Percentiles rank a stretch among this genome's conserved stretches.
phyloP scores from a whole-genome alignment of 2,888 invertebrate genomes.

The Erebia epiphron region DNA sequence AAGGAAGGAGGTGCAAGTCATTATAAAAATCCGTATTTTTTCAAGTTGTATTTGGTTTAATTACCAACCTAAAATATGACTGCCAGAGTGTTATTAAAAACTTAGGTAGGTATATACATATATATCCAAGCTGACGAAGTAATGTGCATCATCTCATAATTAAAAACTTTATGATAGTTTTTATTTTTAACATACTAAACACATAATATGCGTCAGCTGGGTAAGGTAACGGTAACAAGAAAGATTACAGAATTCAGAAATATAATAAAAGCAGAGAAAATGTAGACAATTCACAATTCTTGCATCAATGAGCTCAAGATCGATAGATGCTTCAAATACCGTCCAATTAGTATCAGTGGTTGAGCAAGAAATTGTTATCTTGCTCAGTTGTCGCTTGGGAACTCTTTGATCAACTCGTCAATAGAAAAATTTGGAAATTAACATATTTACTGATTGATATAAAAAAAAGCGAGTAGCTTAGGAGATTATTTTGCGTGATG shows the following conservation, averaged over 20 bases:
- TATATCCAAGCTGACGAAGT: too few relatives aligned
- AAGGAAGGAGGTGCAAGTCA: too few relatives aligned
- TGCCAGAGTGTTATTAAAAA: too few relatives aligned
- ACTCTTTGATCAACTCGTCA: neutral
- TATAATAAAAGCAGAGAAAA: neutral
- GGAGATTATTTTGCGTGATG: neutral
- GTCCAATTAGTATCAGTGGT: conserved; percentile 10
- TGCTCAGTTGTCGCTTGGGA: neutral
- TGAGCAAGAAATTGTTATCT: neutral
- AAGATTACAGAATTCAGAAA: neutral
- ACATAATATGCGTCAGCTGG: too few relatives aligned
- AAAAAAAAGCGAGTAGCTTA: neutral
- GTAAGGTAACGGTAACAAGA: neutral
- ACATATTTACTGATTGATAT: neutral
- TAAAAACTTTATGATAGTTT: too few relatives aligned
- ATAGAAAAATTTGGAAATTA: neutral
- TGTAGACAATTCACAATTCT: neutral
- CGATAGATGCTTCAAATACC: neutral
- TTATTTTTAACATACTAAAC: too few relatives aligned
- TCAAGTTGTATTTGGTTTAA: too few relatives aligned
- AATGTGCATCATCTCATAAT: too few relatives aligned
- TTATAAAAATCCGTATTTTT: too few relatives aligned
- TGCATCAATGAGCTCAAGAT: neutral
- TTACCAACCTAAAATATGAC: too few relatives aligned
- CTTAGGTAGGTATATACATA: too few relatives aligned